phyloP scores from a whole-genome alignment of 2,797 vertebrate species.

The Cyclopterus lumpus region DNA sequence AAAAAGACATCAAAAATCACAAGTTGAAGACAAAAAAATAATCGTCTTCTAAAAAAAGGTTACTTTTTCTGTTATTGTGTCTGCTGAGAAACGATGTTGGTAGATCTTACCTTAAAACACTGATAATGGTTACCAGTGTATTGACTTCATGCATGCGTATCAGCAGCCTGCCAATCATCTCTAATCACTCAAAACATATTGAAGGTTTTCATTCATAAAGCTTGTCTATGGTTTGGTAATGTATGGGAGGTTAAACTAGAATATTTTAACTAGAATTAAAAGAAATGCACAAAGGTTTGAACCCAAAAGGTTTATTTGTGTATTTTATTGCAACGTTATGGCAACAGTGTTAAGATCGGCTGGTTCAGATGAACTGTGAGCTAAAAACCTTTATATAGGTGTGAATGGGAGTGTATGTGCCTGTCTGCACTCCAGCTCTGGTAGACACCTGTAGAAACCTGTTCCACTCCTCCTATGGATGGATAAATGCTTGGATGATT shows the following conservation, averaged over 20 bases:
- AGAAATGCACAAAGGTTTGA: background rate
- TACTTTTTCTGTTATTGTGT: conserved; percentile 30
- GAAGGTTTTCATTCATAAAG: background rate
- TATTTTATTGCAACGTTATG: background rate
- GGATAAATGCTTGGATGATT: background rate
- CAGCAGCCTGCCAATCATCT: conserved; percentile 26
- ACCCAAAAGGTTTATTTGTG: background rate
- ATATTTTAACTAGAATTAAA: background rate
- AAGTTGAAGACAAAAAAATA: conserved; percentile 12
- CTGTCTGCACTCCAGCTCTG: background rate
- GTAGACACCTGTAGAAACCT: background rate
- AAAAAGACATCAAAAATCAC: background rate
- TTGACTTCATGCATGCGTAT: conserved; percentile 15
- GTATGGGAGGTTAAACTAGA: background rate
- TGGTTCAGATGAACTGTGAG: background rate
- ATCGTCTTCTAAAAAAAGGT: background rate
- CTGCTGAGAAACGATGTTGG: conserved; percentile 28
- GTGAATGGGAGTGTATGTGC: background rate
- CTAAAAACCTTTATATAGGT: background rate
- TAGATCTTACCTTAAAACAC: conserved; percentile 33
- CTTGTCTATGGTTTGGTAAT: background rate
- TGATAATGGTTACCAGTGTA: conserved; percentile 20
- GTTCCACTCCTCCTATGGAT: background rate
- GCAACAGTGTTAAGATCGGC: background rate
- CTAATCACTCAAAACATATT: background rate